Conservation (phyloP, 2,888 invertebrate species). For the Leptogaster cylindrica region DNA sequence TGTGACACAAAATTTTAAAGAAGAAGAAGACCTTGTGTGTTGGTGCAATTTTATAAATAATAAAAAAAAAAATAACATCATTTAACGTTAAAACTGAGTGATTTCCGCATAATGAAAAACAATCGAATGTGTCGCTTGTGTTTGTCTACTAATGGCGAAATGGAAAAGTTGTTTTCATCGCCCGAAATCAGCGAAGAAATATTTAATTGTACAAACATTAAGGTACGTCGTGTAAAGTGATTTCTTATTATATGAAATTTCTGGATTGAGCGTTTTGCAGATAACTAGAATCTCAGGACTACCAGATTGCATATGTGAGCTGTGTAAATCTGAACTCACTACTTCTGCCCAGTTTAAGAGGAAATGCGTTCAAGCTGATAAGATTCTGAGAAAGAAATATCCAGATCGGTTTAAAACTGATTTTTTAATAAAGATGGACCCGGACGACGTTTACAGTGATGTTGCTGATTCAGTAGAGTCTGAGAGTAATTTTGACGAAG, state of each 20-base stretch:
- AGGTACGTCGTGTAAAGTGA: constrained; percentile 30
- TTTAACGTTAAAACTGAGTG: no score
- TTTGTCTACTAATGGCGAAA: constrained; percentile 37
- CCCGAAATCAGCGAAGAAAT: constrained; percentile 35
- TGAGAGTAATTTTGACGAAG: neutral
- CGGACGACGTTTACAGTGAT: neutral
- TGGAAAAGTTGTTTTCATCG: constrained; percentile 41
- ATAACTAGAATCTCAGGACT: constrained; percentile 16
- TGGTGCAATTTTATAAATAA: no score
- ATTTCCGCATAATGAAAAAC: constrained; percentile 9
- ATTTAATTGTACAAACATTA: constrained; percentile 40
- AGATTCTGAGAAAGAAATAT: constrained; percentile 24
- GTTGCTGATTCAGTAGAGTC: neutral
- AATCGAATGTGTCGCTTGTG: constrained; percentile 41
- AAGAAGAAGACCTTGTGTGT: no score
- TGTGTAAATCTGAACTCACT: constrained; percentile 47
- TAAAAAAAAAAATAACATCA: no score
- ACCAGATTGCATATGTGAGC: constrained; percentile 45
- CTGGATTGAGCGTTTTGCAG: neutral
- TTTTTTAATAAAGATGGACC: neutral
- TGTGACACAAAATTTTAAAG: no score
- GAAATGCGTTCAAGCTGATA: constrained; percentile 42
- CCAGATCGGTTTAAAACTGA: neutral
- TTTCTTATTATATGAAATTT: neutral
- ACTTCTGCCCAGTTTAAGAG: constrained; percentile 43